Conservation (phyloP, 2,797 vertebrate genomes). For the Gobionotothen gibberifrons region DNA sequence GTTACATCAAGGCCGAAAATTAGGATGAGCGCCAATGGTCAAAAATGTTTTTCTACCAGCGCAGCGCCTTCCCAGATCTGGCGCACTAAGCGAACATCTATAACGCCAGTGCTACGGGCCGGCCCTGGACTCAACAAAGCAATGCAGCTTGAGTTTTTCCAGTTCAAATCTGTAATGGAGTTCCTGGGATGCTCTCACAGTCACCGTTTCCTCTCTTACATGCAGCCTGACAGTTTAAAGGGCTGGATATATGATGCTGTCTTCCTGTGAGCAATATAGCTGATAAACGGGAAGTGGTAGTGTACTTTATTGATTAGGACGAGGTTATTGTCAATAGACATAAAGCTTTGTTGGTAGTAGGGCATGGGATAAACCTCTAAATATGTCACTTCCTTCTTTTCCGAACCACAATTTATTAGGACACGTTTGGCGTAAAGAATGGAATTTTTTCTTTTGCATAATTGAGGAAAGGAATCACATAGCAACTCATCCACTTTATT, state of each 20-base stretch:
- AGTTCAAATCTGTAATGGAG: conserved; percentile 11
- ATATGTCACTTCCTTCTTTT: background rate
- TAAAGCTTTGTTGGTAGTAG: conserved; percentile 15
- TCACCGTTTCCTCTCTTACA: conserved; percentile 23
- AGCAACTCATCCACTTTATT: no score
- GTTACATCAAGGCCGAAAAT: no score
- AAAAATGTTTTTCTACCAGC: no score
- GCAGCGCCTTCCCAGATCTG: no score
- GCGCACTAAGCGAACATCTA: no score
- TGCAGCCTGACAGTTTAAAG: conserved; percentile 26
- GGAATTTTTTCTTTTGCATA: background rate
- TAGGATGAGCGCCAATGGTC: no score
- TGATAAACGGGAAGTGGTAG: conserved; percentile 42
- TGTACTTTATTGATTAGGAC: conserved; percentile 46
- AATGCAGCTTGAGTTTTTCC: conserved; percentile 4
- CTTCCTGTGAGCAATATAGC: conserved; percentile 18
- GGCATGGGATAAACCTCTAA: background rate
- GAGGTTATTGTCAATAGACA: conserved; percentile 17
- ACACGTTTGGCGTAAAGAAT: background rate
- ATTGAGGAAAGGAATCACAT: no score
- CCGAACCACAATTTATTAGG: background rate
- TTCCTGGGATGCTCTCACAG: background rate
- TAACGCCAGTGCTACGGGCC: no score
- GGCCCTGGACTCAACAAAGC: background rate
- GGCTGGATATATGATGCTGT: conserved; percentile 29